Conservation (phyloP, 2,797 vertebrate species). For the Trematomus bernacchii region DNA sequence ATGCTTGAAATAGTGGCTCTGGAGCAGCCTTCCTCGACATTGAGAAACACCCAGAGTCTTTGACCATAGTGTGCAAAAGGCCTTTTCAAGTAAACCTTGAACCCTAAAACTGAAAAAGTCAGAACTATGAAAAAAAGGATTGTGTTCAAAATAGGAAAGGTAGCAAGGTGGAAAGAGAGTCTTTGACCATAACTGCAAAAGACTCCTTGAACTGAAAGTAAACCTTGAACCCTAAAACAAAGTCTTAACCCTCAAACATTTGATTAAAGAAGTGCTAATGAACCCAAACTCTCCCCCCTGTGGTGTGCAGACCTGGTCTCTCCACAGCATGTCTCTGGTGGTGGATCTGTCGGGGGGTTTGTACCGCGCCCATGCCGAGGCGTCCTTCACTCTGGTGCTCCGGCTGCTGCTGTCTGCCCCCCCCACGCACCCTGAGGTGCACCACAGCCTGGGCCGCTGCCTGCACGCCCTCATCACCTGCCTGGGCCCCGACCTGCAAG, state of each 20-base stretch:
- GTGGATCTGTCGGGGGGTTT: slow-evolving; percentile 90
- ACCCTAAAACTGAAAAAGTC: not conserved
- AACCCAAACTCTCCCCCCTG: slow-evolving; percentile 16
- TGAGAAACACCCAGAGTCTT: too few relatives aligned
- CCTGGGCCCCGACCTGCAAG: slow-evolving; percentile 94
- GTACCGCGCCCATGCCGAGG: slow-evolving; percentile 88
- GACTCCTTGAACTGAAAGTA: too few relatives aligned
- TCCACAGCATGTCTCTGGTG: slow-evolving; percentile 91
- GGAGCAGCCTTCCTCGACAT: too few relatives aligned
- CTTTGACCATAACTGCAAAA: too few relatives aligned
- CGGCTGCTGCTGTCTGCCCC: slow-evolving; percentile 89
- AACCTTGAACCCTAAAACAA: not conserved
- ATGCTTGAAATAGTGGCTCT: too few relatives aligned
- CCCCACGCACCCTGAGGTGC: slow-evolving; percentile 90
- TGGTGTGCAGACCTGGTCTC: slow-evolving; percentile 91
- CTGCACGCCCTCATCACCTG: slow-evolving; percentile 91
- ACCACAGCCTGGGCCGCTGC: slow-evolving; percentile 92
- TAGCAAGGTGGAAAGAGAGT: too few relatives aligned
- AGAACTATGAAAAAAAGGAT: too few relatives aligned
- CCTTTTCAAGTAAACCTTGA: too few relatives aligned
- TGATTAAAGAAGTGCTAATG: not conserved
- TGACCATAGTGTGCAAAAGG: too few relatives aligned
- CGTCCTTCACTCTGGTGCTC: slow-evolving; percentile 89
- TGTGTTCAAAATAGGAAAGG: too few relatives aligned
- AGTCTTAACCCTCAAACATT: not conserved